These are phyloP conservation scores for Pachyramphus minor DNA, from an alignment of 2,113 vertebrate genomes.

Conservation along the genomic window DNA sequence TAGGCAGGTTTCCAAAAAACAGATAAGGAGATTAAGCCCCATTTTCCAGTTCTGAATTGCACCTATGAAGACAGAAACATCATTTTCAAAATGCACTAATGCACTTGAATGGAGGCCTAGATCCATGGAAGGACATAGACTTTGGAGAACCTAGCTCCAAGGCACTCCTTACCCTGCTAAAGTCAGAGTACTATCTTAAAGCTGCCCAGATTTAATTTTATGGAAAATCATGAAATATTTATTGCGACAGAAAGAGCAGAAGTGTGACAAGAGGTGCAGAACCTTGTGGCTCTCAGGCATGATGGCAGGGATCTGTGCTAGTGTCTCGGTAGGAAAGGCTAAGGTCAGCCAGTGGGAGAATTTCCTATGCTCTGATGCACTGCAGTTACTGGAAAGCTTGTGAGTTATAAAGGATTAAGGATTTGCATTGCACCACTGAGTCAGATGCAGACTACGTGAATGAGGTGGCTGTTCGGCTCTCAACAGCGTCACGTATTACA, in stretches of 20 bases:
- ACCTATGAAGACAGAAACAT: neutral
- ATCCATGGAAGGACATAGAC: neutral
- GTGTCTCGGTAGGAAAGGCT: rapidly evolving
- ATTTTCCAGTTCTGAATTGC: neutral
- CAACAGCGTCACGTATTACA: neutral
- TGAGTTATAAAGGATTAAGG: neutral
- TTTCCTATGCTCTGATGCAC: neutral
- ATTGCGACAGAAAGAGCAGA: neutral
- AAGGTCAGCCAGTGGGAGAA: neutral
- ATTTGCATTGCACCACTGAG: rapidly evolving
- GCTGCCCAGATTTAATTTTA: neutral
- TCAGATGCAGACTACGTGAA: neutral
- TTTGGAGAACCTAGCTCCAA: neutral
- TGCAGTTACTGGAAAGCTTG: neutral
- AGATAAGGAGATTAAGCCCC: neutral
- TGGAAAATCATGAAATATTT: neutral
- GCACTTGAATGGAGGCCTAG: neutral
- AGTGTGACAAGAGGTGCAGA: neutral
- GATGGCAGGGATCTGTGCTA: neutral
- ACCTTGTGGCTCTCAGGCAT: neutral
- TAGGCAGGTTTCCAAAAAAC: neutral
- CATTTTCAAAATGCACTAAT: neutral
- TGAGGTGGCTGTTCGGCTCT: neutral
- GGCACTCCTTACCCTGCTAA: neutral
- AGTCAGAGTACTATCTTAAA: neutral